Evolutionary conservation across 1,140 invertebrate genomes (phyloP).

Genomic region (Ceratosolen fusciceps): DNA sequence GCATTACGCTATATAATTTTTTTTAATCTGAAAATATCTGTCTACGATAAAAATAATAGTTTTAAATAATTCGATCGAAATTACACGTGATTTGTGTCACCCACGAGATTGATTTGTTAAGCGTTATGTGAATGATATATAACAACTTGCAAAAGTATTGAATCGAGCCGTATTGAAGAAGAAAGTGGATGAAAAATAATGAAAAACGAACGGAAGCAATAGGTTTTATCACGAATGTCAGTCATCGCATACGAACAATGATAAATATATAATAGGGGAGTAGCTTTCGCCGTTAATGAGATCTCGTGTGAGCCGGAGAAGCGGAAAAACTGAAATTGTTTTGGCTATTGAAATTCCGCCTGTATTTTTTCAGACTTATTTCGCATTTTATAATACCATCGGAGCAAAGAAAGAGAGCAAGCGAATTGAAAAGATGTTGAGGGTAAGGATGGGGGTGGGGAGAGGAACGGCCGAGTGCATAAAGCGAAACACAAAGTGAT

Average conservation of each 20-base stretch:
- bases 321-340: conserved; percentile 49
- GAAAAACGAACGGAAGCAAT: not conserved
- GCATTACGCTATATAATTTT: too few relatives aligned
- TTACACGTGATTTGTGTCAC: too few relatives aligned
- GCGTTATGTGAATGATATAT: too few relatives aligned
- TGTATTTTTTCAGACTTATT: conserved; percentile 46
- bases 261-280: not conserved
- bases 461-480: not conserved
- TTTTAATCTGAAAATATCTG: too few relatives aligned
- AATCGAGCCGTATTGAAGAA: too few relatives aligned
- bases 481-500: too few relatives aligned
- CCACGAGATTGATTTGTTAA: too few relatives aligned
- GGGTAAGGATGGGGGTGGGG: not conserved
- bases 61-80: too few relatives aligned
- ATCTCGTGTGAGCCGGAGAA: conserved; percentile 53
- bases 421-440: not conserved
- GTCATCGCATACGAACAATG: not conserved
- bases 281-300: conserved; percentile 51
- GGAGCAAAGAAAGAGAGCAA: not conserved
- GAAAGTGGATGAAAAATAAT: too few relatives aligned
- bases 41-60: too few relatives aligned
- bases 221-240: not conserved
- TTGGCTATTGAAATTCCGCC: conserved; percentile 51
- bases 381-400: not conserved
- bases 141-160: too few relatives aligned